These are phyloP conservation scores for Campoletis sonorensis DNA, from an alignment of 1,140 invertebrate species.

Conservation along the genomic window DNA sequence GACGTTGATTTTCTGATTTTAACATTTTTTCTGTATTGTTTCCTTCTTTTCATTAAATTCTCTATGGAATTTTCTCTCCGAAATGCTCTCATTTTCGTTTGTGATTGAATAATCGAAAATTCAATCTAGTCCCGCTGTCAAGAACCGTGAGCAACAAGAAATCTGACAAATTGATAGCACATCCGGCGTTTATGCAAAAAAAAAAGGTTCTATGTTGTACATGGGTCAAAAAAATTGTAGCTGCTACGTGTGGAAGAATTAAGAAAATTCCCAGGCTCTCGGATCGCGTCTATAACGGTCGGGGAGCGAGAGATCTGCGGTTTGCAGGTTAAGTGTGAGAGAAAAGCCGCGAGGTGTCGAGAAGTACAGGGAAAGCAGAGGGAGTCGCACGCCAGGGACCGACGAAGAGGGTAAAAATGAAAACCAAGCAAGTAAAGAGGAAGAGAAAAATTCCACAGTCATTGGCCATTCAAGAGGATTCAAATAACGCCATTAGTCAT, in stretches of 20 bases:
- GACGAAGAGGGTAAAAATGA: background rate
- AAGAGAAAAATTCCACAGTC: background rate
- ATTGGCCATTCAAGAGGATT: background rate
- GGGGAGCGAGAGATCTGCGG: conserved; percentile 19
- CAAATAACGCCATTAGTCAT: too few species aligned
- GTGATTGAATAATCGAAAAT: too few species aligned
- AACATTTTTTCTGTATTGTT: too few species aligned
- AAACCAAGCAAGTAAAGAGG: background rate
- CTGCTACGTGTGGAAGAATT: conserved; percentile 20
- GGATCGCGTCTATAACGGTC: conserved; percentile 24
- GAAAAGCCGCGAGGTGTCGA: conserved; percentile 42
- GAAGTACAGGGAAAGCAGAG: conserved; percentile 37
- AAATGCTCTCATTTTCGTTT: too few species aligned
- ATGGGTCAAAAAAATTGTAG: background rate
- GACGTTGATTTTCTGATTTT: too few species aligned
- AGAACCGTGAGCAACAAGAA: too few species aligned
- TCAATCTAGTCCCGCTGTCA: too few species aligned
- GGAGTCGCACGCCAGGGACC: background rate
- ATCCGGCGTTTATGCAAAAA: background rate
- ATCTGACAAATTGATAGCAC: background rate
- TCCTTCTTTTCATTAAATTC: too few species aligned
- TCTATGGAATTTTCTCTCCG: too few species aligned
- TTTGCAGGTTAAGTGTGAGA: conserved; percentile 38
- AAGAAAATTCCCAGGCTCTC: conserved; percentile 37
- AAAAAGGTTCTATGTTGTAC: background rate